Evolutionary conservation across 2,888 invertebrate genomes (phyloP), one percentile per base, ranked within the genome.

Genomic region (Pterostichus madidus): DNA sequence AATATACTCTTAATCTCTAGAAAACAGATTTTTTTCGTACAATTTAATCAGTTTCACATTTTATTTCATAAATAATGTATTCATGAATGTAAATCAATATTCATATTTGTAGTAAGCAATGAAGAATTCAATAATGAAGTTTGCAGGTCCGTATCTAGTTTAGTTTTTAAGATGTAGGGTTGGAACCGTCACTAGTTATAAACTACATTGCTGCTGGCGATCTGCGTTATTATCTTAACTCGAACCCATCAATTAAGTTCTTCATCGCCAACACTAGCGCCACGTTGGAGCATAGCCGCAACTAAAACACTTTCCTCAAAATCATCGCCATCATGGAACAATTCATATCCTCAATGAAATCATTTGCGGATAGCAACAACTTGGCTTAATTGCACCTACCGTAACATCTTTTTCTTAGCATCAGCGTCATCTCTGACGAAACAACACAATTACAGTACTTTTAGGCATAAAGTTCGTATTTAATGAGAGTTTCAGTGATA

Each of bases 401-500:
- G 10, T 64, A 64, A 64, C 64, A 35, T 64, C 35, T 64, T 64
- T 39, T 39, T 49, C 49, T 49, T 49, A 13, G 5, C n/a, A 10
- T 49, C 49, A 49, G n/a, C 32, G 11, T 32, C 11, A n/a, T 10
- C 32, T 64, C 32, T 64, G 35, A 32, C 8, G 64, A 64, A 64
- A 64, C 32, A 64, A n/a, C 35, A 31, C 32, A 24, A 59, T 59
- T 59, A 59, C 17, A 24, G 24, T 64, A 64, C 32, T 64, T 64
- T 64, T 59, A 59, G 64, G 35, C 64, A 35, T 35, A 64, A 64
- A 64, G 64, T 64, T 64, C 64, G 64, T 35, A 64, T 64, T 32
- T 64, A 64, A 64, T 64, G 35, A 64, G 7, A 11, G 64, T 35
- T 35, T 13, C 64, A 64, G 64, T 64, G 64, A 64, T 64, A 64